Evolutionary conservation across 1,140 invertebrate genomes (phyloP).

Genomic region (Lasaia peninsularis): DNA sequence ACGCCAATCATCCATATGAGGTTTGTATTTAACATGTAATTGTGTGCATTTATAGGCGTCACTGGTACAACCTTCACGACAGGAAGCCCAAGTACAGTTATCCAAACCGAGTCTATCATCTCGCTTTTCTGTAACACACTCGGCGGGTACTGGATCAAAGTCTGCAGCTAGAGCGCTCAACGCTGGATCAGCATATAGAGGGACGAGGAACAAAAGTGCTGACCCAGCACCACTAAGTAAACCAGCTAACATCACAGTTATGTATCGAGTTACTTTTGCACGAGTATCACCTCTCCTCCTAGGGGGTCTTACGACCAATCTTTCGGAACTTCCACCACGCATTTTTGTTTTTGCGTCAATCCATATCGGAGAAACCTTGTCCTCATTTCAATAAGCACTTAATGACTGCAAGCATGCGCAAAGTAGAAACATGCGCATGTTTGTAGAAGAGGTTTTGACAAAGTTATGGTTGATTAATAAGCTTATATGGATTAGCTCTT

Average conservation of each 20-base stretch:
- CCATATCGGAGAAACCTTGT: conserved; percentile 54
- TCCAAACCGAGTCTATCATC: conserved; percentile 87
- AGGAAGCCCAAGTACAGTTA: conserved; percentile 92
- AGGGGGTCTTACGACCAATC: conserved; percentile 83
- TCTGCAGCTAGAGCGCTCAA: conserved; percentile 91
- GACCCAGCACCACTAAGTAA: conserved; percentile 88
- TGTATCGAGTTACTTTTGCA: conserved; percentile 87
- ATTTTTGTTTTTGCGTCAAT: conserved; percentile 76
- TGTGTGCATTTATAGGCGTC: conserved; percentile 92
- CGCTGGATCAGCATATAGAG: conserved; percentile 93
- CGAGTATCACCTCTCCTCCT: conserved; percentile 81
- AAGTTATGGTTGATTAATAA: neutral
- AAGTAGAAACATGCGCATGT: conserved; percentile 23
- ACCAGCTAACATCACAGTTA: conserved; percentile 86
- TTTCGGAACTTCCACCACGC: conserved; percentile 90
- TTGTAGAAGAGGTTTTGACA: neutral
- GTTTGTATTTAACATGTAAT: conserved; percentile 88
- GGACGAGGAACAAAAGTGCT: conserved; percentile 90
- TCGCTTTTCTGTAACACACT: conserved; percentile 86
- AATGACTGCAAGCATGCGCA: conserved; percentile 42
- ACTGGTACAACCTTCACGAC: conserved; percentile 91
- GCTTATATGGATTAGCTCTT: neutral
- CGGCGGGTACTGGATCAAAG: conserved; percentile 87
- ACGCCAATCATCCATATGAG: conserved; percentile 55
- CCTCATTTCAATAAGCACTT: conserved; percentile 33